Evolutionary conservation across 1,140 invertebrate species (phyloP).

Genomic region (Schmidtea mediterranea): DNA sequence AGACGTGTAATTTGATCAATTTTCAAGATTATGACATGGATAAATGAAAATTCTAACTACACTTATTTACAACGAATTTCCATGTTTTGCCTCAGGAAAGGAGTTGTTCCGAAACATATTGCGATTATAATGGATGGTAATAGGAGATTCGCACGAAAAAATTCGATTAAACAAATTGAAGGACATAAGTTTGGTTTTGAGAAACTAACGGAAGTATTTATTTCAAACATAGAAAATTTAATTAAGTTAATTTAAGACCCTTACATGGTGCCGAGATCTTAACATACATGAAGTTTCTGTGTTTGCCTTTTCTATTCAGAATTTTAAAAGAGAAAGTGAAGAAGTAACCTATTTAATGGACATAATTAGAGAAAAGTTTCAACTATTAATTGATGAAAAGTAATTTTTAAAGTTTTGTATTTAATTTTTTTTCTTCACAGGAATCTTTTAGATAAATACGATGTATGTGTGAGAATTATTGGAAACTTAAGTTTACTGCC

Average conservation of each 20-base stretch:
- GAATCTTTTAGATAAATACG: background rate
- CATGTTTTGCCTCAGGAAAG: conserved; percentile 48
- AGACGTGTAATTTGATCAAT: too few relatives aligned
- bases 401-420: conserved; percentile 26
- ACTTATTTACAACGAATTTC: conserved; percentile 35
- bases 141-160: conserved; percentile 60
- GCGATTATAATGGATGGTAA: conserved; percentile 99
- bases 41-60: background rate
- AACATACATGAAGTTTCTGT: conserved; percentile 66
- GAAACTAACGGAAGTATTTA: conserved; percentile 48
- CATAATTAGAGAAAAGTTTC: conserved; percentile 61
- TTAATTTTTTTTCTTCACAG: too few relatives aligned
- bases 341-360: conserved; percentile 71
- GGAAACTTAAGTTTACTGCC: background rate
- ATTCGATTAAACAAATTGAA: conserved; percentile 40
- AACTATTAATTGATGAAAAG: conserved; percentile 53
- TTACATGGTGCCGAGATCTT: conserved; percentile 51
- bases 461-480: conserved; percentile 1
- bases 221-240: conserved; percentile 1
- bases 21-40: background rate
- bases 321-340: conserved; percentile 68
- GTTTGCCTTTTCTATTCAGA: conserved; percentile 97
- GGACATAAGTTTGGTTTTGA: conserved; percentile 80
- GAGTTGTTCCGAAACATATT: conserved; percentile 58
- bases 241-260: conserved; percentile 31